A percentile compares a stretch with the other conserved stretches of the same genome.
Evolutionary conservation across 2,797 vertebrate species (phyloP).

Genomic region (Hirundo rustica): DNA sequence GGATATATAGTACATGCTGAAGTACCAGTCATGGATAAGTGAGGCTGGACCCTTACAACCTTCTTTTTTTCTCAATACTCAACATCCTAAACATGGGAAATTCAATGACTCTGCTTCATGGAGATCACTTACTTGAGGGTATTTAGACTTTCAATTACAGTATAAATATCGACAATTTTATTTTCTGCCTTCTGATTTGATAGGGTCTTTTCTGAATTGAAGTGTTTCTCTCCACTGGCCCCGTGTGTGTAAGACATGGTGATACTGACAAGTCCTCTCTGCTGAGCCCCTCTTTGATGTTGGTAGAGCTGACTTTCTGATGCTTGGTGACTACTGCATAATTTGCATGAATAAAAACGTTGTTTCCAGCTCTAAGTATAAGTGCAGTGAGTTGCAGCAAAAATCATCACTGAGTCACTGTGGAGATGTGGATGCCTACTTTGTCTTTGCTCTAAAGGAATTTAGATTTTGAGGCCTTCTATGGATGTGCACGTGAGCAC

Average conservation of each 20-base stretch:
- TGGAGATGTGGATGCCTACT: not conserved
- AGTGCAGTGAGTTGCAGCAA: not conserved
- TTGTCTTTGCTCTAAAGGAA: not conserved
- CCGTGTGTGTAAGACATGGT: accelerated
- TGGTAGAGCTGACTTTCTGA: not conserved
- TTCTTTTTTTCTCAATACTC: not conserved
- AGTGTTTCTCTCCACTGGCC: not conserved
- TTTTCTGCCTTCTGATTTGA: not conserved
- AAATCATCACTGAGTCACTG: not conserved
- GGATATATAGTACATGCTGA: not conserved
- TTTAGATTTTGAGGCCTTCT: not conserved
- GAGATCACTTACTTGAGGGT: not conserved
- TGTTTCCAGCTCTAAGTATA: not conserved
- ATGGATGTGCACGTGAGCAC: not conserved
- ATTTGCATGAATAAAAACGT: not conserved
- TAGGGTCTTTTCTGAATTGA: not conserved
- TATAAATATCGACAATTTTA: not conserved
- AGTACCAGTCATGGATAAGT: not conserved
- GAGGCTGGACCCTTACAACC: not conserved
- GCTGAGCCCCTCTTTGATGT: not conserved
- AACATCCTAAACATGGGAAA: not conserved
- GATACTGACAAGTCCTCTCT: not conserved
- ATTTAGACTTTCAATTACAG: not conserved
- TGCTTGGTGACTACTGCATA: not conserved
- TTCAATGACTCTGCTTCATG: not conserved